Evolutionary conservation across 2,113 vertebrate genomes (phyloP).

Genomic region (Crocuta crocuta): DNA sequence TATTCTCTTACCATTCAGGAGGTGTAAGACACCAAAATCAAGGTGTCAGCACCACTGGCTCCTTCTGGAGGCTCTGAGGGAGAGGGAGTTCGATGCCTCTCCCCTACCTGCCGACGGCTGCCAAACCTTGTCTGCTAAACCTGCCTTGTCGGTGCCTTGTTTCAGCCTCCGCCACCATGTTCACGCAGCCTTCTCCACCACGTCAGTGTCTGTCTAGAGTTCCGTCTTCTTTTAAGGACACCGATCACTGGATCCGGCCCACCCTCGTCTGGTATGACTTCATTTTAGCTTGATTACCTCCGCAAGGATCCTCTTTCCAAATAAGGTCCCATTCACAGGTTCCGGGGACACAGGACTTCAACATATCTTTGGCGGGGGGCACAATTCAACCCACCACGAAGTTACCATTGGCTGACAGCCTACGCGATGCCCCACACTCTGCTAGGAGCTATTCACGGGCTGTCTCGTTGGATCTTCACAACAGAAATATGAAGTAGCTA

Average conservation of each 20-base stretch:
- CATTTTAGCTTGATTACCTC: not conserved
- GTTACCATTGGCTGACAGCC: fast-evolving
- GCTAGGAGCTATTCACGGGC: not conserved
- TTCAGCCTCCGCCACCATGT: not conserved
- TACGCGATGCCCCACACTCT: fast-evolving
- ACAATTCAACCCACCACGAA: not conserved
- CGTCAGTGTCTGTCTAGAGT: not conserved
- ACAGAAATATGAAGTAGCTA: not conserved
- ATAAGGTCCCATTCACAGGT: not conserved
- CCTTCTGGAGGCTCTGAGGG: not conserved
- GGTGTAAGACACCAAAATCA: not conserved
- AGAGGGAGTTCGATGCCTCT: no score
- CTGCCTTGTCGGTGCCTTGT: fast-evolving
- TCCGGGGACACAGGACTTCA: not conserved
- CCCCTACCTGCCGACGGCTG: not conserved
- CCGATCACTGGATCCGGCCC: not conserved
- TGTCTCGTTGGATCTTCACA: not conserved
- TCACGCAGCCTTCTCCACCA: fast-evolving
- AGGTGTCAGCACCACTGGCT: not conserved
- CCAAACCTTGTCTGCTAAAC: not conserved
- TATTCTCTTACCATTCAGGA: not conserved
- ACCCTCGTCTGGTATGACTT: fast-evolving
- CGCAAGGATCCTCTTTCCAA: not conserved
- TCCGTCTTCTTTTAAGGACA: not conserved
- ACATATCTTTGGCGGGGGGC: not conserved